Percentiles rank a stretch among this genome's conserved stretches.
Conservation (phyloP, 2,113 vertebrate species). For the Eubucco bourcierii region DNA sequence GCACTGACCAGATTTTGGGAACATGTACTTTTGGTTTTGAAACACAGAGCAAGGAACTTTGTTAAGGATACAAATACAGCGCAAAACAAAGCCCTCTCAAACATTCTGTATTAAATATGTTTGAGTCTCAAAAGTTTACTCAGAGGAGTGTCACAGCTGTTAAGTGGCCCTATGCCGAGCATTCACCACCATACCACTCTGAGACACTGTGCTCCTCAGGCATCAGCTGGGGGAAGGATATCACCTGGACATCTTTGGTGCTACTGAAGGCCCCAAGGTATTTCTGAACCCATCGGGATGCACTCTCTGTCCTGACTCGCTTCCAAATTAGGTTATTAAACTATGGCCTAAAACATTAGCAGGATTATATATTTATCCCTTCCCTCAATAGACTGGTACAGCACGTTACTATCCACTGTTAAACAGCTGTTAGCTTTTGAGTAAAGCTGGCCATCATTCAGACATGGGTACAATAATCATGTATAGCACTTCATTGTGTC, state of each 20-base stretch:
- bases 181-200: neutral
- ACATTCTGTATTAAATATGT: neutral
- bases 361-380: neutral
- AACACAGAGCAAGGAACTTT: neutral
- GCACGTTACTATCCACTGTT: neutral
- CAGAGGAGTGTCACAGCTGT: neutral
- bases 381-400: neutral
- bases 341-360: neutral
- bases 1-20: neutral
- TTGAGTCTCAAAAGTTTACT: neutral
- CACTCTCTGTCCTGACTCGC: neutral
- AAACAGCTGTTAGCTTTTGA: slow-evolving; percentile 42
- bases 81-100: neutral
- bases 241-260: neutral
- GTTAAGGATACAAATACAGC: neutral
- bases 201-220: neutral
- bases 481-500: neutral
- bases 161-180: neutral
- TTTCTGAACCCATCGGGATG: neutral
- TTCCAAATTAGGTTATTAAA: neutral
- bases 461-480: slow-evolving; percentile 26
- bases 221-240: neutral
- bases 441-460: slow-evolving; percentile 17
- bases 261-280: neutral
- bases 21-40: neutral